Conservation (phyloP, 2,888 invertebrate species). For the Melinaea menophilus region DNA sequence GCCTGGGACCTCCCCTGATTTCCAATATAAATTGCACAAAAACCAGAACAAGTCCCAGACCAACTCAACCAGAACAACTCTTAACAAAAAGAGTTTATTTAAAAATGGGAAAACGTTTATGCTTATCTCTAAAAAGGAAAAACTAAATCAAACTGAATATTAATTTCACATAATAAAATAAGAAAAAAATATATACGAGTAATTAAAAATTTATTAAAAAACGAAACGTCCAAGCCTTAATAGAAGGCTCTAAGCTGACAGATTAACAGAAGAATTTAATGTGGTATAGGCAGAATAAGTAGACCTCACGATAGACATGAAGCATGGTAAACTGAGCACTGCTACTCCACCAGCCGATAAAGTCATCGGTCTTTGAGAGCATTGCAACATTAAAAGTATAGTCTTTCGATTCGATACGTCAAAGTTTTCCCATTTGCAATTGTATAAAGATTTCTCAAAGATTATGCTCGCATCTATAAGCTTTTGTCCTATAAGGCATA, state of each 20-base stretch:
- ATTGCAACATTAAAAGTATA: constrained; percentile 48
- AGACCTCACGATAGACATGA: constrained; percentile 48
- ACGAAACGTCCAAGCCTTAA: no score
- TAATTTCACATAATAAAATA: no score
- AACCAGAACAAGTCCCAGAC: no score
- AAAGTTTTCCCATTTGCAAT: constrained; percentile 58
- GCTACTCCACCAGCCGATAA: constrained; percentile 55
- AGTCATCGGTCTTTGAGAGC: constrained; percentile 48
- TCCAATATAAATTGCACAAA: no score
- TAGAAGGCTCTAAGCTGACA: not conserved
- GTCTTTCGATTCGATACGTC: constrained; percentile 48
- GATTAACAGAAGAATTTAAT: constrained; percentile 42
- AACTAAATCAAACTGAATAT: no score
- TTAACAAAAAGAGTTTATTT: no score
- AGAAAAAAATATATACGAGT: no score
- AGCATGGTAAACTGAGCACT: constrained; percentile 42
- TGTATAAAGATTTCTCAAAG: constrained; percentile 51
- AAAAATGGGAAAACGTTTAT: no score
- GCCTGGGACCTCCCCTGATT: no score
- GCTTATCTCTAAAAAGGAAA: no score
- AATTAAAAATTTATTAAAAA: no score
- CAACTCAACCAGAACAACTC: no score
- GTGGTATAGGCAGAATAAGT: constrained; percentile 57
- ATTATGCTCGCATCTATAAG: constrained; percentile 48
- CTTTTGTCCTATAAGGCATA: constrained; percentile 53